Percentiles rank a stretch among this genome's conserved stretches.
Conservation (phyloP, 2,797 vertebrate genomes). For the Micromesistius poutassou region DNA sequence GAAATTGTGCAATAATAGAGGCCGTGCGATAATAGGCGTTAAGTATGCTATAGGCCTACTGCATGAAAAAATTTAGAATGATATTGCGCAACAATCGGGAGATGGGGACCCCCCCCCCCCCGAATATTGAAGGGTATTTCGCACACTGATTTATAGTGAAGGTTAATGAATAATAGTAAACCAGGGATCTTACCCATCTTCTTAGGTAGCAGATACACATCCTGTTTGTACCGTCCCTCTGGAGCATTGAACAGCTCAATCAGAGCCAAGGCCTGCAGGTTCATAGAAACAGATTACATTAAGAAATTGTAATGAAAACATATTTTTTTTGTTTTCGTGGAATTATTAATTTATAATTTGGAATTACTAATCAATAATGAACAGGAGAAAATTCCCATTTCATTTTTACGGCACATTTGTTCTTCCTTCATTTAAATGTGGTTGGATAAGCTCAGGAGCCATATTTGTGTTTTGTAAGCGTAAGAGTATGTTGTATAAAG, state of each 20-base stretch:
- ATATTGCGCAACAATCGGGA: too few species aligned
- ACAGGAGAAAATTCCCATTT: too few species aligned
- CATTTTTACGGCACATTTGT: neutral
- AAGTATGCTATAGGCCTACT: too few species aligned
- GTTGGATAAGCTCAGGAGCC: conserved; percentile 4
- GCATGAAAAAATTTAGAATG: too few species aligned
- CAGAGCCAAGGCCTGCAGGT: conserved; percentile 85
- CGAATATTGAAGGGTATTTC: too few species aligned
- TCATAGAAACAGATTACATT: conserved; percentile 1
- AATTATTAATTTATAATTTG: too few species aligned
- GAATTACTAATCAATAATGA: too few species aligned
- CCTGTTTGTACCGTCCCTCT: conserved; percentile 96
- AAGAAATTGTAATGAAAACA: neutral
- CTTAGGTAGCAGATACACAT: conserved; percentile 95
- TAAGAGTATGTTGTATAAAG: conserved; percentile 5
- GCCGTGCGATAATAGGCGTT: too few species aligned
- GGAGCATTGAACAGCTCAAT: conserved; percentile 96
- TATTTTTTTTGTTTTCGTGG: neutral
- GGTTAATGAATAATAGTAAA: neutral
- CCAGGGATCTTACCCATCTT: conserved; percentile 88
- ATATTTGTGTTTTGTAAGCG: neutral
- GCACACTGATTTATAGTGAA: neutral
- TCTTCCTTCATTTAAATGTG: neutral
- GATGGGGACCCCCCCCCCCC: too few species aligned
- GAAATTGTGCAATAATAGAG: too few species aligned